Percentiles rank a stretch among this genome's conserved stretches.
Conservation (phyloP, 2,888 invertebrate genomes). For the Hirtodrosophila histrioides region DNA sequence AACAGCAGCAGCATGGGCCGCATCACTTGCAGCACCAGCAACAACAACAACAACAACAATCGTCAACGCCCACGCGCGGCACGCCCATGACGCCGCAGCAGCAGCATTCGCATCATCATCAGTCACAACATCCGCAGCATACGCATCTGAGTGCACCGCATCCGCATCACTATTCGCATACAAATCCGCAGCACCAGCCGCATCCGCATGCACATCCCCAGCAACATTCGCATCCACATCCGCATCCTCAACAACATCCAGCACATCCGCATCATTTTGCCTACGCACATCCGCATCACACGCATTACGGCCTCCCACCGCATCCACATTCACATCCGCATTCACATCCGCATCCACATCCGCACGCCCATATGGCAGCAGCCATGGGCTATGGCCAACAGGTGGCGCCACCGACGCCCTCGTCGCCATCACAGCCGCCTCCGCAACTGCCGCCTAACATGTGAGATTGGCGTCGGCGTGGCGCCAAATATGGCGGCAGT, state of each 20-base stretch:
- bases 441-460: conserved; percentile 47
- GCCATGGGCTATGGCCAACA: conserved; percentile 69
- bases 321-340: conserved; percentile 47
- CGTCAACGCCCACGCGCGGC: conserved; percentile 59
- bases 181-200: conserved; percentile 48
- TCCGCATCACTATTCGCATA: conserved; percentile 54
- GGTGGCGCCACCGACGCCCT: conserved; percentile 52
- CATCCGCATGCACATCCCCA: conserved; percentile 45
- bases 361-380: conserved; percentile 64
- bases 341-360: conserved; percentile 48
- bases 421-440: conserved; percentile 28
- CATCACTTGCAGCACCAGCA: conserved; percentile 56
- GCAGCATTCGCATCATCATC: conserved; percentile 51
- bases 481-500: conserved; percentile 68
- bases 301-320: conserved; percentile 43
- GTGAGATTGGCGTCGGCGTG: conserved; percentile 76
- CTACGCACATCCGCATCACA: conserved; percentile 32
- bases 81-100: conserved; percentile 44
- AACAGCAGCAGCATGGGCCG: conserved; percentile 31
- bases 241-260: conserved; percentile 50
- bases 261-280: conserved; percentile 33
- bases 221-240: conserved; percentile 45
- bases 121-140: conserved; percentile 36
- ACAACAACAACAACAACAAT: conserved; percentile 35
- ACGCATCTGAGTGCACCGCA: conserved; percentile 37